phyloP scores from a whole-genome alignment of 2,113 vertebrate genomes.

The Platanista minor region DNA sequence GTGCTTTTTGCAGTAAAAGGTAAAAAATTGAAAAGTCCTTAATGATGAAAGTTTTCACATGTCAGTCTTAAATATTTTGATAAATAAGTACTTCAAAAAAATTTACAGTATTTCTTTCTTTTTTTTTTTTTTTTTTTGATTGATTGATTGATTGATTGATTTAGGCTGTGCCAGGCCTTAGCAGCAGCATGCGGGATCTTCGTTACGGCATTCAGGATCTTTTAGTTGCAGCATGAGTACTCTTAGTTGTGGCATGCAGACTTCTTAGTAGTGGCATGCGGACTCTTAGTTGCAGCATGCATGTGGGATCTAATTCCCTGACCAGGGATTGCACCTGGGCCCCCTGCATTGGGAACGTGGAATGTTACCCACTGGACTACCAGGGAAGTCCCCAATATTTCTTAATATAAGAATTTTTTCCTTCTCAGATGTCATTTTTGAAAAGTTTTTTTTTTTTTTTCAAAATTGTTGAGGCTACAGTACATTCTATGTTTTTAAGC shows the following conservation, averaged over 20 bases:
- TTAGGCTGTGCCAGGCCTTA: no score
- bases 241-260: no score
- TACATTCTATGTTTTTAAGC: background rate
- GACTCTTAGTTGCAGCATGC: no score
- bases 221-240: no score
- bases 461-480: background rate
- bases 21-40: background rate
- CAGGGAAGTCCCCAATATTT: background rate
- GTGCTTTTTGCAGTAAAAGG: background rate
- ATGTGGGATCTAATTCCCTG: background rate
- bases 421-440: background rate
- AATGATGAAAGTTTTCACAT: background rate
- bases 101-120: background rate
- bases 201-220: no score
- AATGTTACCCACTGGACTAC: background rate
- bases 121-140: background rate
- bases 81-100: conserved; percentile 25
- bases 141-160: background rate
- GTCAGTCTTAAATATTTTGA: background rate
- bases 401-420: background rate
- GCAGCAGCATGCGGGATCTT: no score
- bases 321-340: background rate
- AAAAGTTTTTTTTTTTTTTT: background rate
- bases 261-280: no score
- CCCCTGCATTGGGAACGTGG: background rate